phyloP scores from a whole-genome alignment of 64 coral and sea anemone genomes.

The Stichodactyla helianthus region DNA sequence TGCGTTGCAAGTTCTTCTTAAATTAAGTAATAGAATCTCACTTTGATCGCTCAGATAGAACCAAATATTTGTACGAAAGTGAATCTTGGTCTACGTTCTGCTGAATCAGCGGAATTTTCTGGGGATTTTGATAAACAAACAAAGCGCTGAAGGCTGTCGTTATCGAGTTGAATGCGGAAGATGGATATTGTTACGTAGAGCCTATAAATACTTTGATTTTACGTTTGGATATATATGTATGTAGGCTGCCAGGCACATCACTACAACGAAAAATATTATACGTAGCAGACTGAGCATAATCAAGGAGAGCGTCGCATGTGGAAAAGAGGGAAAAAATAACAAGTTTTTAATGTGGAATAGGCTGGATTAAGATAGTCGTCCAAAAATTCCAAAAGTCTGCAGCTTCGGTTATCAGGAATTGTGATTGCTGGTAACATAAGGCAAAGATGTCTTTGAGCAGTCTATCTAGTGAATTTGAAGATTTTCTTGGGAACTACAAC shows the following conservation, averaged over 20 bases:
- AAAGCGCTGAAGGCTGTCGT: background rate
- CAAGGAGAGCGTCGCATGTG: too few species aligned
- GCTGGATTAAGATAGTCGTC: too few species aligned
- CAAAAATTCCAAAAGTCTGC: too few species aligned
- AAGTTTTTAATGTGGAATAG: too few species aligned
- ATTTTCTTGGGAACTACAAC: constrained; percentile 23
- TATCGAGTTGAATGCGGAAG: background rate
- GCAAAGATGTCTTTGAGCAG: constrained; percentile 21
- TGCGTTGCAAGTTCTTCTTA: background rate
- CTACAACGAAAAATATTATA: background rate
- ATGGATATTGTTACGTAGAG: background rate
- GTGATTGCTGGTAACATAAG: background rate
- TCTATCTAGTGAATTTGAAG: constrained; percentile 1
- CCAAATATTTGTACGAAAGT: background rate
- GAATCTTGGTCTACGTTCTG: background rate
- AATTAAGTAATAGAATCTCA: background rate
- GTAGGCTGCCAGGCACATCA: background rate
- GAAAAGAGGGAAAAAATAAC: too few species aligned
- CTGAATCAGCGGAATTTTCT: background rate
- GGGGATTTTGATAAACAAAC: background rate
- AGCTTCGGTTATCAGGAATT: too few species aligned
- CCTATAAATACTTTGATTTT: background rate
- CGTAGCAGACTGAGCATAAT: background rate
- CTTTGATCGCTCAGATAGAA: background rate
- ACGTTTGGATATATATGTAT: background rate